Base-by-base conservation (phyloP, 2,113 vertebrate genomes). In the Hippocampus barbouri region DNA sequence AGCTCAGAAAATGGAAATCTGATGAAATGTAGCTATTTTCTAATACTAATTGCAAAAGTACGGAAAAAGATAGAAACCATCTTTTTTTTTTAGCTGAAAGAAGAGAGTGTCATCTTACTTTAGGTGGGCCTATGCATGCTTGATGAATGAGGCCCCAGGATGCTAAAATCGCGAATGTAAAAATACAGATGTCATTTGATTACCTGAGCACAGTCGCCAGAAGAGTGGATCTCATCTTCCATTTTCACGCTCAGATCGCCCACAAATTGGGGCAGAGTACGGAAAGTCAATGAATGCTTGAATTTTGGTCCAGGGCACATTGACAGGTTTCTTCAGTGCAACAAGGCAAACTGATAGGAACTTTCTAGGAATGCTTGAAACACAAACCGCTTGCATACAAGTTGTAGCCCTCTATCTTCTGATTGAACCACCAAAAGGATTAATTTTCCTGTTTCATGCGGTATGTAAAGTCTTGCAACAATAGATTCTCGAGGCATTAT, bases 401-500 rank as follows among this genome's bases (percentile, higher is more conserved):
- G 38, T 67, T 76, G 71, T 69, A 73, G 25, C 20, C 9, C 38
- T 83, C 74, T 79, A 82, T 74, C 49, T 72, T 56, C 65, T 64
- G 63, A 61, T 79, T 83, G 68, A 82, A 75, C 51, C 65, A 62
- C 23, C 27, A 51, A 65, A 14, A 73, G 70, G 74, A 85, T 75
- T 64, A n/a, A 79, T 76, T 75, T 69, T 77, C 67, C 14, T 81
- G 76, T 82, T 85, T 80, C 75, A 83, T 77, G 74, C 82, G 76
- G 75, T 75, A 65, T 57, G n/a, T 59, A 57, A 68, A 63, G 64
- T 56, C 70, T 61, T 78, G 25, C 76, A 66, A 67, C 30, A 65
- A 68, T 59, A 74, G 7, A 74, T 75, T 78, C 61, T 70, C 14
- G 15, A 66, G 68, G 82, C 66, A 70, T 76, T 61, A 81, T 83